Conservation (phyloP, 1,140 invertebrate species). For the Drosophila miranda region DNA sequence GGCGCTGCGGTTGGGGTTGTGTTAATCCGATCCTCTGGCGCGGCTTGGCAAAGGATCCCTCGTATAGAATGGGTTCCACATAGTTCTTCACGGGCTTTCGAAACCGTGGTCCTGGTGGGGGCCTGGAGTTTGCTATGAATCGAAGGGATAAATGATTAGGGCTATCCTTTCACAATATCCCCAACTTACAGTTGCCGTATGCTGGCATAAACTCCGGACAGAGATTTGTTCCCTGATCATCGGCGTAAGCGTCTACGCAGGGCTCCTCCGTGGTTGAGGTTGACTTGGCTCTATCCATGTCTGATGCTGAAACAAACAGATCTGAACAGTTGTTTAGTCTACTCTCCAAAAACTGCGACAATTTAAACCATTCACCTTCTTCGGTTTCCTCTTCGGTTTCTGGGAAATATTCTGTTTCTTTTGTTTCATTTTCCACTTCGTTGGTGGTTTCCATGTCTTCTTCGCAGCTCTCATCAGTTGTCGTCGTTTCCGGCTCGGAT, state of each 20-base stretch:
- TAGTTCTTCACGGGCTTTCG: slow-evolving; percentile 67
- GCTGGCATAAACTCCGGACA: slow-evolving; percentile 56
- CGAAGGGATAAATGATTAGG: background rate
- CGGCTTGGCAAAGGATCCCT: slow-evolving; percentile 56
- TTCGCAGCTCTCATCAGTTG: slow-evolving; percentile 26
- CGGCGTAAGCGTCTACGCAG: slow-evolving; percentile 49
- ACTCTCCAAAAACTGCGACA: too few species aligned
- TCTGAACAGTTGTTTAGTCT: background rate
- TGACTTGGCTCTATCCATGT: too few species aligned
- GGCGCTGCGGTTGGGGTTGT: slow-evolving; percentile 9
- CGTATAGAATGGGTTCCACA: slow-evolving; percentile 64
- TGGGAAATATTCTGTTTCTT: background rate
- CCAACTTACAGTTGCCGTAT: slow-evolving; percentile 28
- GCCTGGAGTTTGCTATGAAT: slow-evolving; percentile 15
- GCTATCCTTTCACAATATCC: background rate
- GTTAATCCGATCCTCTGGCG: slow-evolving; percentile 26
- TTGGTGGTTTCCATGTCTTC: slow-evolving; percentile 35
- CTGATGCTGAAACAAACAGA: background rate
- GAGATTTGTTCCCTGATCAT: slow-evolving; percentile 55
- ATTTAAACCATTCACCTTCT: slow-evolving; percentile 17
- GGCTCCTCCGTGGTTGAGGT: slow-evolving; percentile 27
- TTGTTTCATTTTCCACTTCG: slow-evolving; percentile 18
- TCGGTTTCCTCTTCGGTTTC: slow-evolving; percentile 18
- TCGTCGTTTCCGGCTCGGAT: slow-evolving; percentile 32
- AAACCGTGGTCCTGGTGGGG: slow-evolving; percentile 1